Base-by-base conservation (phyloP, 1,140 invertebrate species). In the Zaprionus lachaisei region DNA sequence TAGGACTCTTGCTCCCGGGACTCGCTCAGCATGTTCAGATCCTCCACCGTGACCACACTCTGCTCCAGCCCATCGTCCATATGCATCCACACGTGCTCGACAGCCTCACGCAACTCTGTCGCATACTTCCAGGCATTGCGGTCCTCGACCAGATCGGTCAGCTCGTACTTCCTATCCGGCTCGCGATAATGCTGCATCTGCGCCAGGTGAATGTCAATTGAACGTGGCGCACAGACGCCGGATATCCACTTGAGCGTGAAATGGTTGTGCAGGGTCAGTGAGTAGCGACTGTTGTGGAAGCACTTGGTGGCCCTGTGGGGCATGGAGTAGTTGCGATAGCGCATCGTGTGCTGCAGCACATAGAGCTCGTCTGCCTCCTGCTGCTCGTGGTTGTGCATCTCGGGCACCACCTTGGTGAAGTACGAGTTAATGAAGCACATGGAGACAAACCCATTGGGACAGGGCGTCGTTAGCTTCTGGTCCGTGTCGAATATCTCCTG, bases 111-210 rank as follows among this genome's bases (percentile, higher is more conserved):
- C 54, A 89, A 28, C 17, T 89, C 69, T 1, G n/a, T 7, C 11
- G 84, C 79, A 55, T 74, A 89, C 6, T 60, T 73, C 84, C 84
- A 89, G 6, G 37, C 54, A 7, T 63, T 81, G 51, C 84, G 84
- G 67, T 89, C 84, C 26, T 77, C 79, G 0, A 83, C 47, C 5
- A 90, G 26, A 4, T 89, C 79, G 15, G 44, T 17, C 0, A 22
- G 5, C 12, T 75, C 24, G 20, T 89, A 89, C 4, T 69, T 74
- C 0, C 0, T 5, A 9, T 84, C 79, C 12, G 85, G 84, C 28
- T 89, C 89, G 2, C 89, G 76, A 55, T 91, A 91, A 31, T 91
- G 89, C 12, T 91, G 89, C 89, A 91, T 78, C 0, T 91, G 89
- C 5, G 76, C 89, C 22, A 78, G 6, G 0, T 65, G 0, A 0